Evolutionary conservation across 2,113 vertebrate genomes (phyloP).

Genomic region (Rousettus leschenaultii): DNA sequence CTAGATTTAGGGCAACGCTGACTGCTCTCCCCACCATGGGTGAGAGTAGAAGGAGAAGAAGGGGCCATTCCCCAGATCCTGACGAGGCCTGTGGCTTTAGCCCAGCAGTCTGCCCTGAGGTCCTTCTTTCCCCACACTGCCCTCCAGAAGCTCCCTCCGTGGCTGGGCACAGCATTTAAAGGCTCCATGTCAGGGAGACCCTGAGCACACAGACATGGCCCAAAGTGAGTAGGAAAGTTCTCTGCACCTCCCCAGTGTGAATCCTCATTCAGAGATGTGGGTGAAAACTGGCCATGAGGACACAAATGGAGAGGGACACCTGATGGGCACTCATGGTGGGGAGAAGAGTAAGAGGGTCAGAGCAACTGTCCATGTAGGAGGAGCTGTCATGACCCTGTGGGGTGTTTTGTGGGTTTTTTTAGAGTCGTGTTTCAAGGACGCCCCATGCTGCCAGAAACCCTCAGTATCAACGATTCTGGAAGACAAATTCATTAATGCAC

Average conservation of each 20-base stretch:
- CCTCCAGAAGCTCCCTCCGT: no score
- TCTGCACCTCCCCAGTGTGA: background rate
- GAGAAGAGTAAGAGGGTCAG: background rate
- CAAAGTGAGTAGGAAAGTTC: background rate
- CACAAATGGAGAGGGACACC: background rate
- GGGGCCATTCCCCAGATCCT: no score
- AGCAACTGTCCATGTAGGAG: background rate
- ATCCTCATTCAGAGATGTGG: background rate
- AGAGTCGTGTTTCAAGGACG: background rate
- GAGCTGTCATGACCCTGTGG: background rate
- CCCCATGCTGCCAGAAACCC: background rate
- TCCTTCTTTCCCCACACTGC: background rate
- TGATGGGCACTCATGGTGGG: rapidly evolving
- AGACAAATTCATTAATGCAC: background rate
- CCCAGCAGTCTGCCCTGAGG: background rate
- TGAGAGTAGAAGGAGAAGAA: background rate
- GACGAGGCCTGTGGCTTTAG: background rate
- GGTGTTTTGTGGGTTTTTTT: background rate
- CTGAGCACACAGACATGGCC: background rate
- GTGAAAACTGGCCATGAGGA: background rate
- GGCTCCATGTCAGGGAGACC: background rate
- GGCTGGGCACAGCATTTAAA: background rate
- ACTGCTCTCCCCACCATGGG: rapidly evolving
- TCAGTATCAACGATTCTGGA: background rate
- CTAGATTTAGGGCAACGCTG: background rate